phyloP scores from a whole-genome alignment of 1,140 invertebrate species.

The Oncopeltus fasciatus region DNA sequence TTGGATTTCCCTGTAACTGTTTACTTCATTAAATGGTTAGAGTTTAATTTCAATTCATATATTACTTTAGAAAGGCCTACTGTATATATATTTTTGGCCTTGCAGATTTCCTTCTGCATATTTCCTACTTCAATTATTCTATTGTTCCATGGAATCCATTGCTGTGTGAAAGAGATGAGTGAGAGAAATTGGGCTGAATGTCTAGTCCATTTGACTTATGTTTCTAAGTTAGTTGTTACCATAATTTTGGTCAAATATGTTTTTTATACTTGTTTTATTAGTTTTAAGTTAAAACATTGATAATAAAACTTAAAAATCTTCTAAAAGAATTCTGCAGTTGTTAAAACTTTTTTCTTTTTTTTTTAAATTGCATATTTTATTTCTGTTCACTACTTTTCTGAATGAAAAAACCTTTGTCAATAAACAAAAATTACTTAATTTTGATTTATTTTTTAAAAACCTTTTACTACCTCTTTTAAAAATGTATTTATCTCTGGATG shows the following conservation, averaged over 20 bases:
- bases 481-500: too few relatives aligned
- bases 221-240: constrained; percentile 17
- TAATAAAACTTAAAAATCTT: too few relatives aligned
- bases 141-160: neutral
- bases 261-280: constrained; percentile 15
- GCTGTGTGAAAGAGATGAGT: neutral
- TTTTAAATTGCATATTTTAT: too few relatives aligned
- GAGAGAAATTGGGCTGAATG: constrained; percentile 10
- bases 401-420: too few relatives aligned
- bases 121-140: neutral
- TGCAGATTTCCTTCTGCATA: neutral
- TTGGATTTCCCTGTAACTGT: neutral
- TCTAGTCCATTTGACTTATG: constrained; percentile 17
- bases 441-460: too few relatives aligned
- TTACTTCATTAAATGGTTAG: neutral
- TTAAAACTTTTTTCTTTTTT: too few relatives aligned
- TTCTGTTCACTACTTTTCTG: too few relatives aligned
- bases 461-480: too few relatives aligned
- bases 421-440: too few relatives aligned
- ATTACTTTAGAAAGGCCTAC: neutral
- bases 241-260: neutral
- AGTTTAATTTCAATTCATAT: neutral
- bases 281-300: too few relatives aligned
- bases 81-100: neutral
- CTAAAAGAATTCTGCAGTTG: too few relatives aligned